Evolutionary conservation across 1,140 invertebrate species (phyloP).

Genomic region (Procambarus virginalis): DNA sequence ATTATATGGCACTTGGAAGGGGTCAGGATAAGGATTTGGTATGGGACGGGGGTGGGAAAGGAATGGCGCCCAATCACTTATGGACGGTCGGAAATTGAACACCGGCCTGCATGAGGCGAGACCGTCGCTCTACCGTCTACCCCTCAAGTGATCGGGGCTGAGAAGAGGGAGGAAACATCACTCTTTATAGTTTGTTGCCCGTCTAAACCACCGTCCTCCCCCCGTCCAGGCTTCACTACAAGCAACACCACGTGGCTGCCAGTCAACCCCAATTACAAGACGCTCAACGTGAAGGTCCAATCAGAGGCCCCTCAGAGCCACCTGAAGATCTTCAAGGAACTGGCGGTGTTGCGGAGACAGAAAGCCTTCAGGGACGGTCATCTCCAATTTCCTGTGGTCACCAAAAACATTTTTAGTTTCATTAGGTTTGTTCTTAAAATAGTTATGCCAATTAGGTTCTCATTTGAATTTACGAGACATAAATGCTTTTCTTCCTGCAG

Average conservation of each 20-base stretch:
- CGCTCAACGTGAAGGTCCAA: constrained; percentile 75
- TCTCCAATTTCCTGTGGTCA: constrained; percentile 24
- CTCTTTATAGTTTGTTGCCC: no score
- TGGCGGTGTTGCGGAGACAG: constrained; percentile 30
- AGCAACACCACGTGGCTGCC: constrained; percentile 82
- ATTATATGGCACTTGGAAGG: no score
- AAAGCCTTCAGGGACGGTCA: constrained; percentile 1
- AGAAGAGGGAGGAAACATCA: no score
- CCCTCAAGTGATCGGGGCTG: no score
- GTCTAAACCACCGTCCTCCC: no score
- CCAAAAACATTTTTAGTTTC: constrained; percentile 31
- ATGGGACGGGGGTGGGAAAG: no score
- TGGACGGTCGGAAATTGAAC: no score
- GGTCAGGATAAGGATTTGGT: no score
- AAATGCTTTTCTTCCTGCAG: background rate
- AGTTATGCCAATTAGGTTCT: background rate
- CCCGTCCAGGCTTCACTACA: constrained; percentile 79
- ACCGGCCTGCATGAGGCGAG: no score
- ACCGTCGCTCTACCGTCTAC: no score
- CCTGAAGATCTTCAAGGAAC: constrained; percentile 35
- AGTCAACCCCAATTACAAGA: constrained; percentile 77
- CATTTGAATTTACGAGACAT: background rate
- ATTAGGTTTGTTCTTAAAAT: background rate
- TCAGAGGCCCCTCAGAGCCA: constrained; percentile 11
- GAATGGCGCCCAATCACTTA: no score